These are phyloP conservation scores for Rousettus madagascariensis DNA, from an alignment of 2,797 vertebrate genomes.

Conservation along the genomic window DNA sequence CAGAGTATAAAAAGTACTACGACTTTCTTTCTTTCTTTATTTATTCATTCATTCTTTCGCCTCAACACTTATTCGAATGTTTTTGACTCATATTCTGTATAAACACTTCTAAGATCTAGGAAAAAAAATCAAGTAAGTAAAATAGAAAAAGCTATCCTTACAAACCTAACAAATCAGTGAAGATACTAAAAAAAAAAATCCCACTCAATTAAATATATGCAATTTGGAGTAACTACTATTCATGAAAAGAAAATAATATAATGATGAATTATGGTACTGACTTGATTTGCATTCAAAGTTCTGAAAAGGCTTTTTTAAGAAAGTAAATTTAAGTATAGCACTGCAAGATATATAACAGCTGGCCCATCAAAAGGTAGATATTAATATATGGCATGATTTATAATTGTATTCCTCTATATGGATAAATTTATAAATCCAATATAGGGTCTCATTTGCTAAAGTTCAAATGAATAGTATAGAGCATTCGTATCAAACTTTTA, in stretches of 20 bases:
- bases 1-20: not conserved
- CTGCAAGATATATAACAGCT: not conserved
- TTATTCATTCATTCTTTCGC: not conserved
- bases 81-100: not conserved
- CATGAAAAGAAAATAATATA: not conserved
- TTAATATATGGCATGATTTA: not conserved
- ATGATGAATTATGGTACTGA: not conserved
- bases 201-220: not conserved
- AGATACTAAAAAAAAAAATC: not conserved
- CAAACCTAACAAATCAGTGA: not conserved
- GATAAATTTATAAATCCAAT: not conserved
- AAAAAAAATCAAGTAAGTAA: constrained; percentile 10
- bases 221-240: not conserved
- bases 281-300: not conserved
- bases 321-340: not conserved
- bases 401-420: not conserved
- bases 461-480: not conserved
- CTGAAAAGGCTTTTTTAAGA: not conserved
- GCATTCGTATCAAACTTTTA: not conserved
- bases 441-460: not conserved
- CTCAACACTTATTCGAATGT: not conserved
- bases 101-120: not conserved
- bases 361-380: not conserved
- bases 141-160: not conserved
- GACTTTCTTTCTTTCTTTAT: not conserved